phyloP scores from a whole-genome alignment of 2,113 vertebrate species.

The Spea multiplicata region DNA sequence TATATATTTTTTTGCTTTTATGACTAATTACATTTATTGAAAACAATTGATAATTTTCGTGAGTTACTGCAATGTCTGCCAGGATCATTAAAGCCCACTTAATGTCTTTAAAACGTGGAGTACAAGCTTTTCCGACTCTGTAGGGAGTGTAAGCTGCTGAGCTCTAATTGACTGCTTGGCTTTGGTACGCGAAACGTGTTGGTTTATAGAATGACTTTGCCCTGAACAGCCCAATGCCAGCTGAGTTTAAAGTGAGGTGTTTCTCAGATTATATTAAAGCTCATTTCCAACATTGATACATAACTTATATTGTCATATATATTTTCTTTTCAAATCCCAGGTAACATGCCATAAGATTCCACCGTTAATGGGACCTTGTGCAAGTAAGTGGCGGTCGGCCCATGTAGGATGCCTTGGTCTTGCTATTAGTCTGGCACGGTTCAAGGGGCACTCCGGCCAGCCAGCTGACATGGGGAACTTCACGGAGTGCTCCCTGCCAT shows the following conservation, averaged over 20 bases:
- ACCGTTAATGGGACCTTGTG: too few relatives aligned
- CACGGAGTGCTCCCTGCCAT: too few relatives aligned
- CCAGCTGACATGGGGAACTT: too few relatives aligned
- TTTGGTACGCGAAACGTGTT: not conserved
- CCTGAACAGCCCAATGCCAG: not conserved
- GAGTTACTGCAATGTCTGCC: not conserved
- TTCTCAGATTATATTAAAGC: not conserved
- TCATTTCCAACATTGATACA: not conserved
- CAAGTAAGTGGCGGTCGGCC: too few relatives aligned
- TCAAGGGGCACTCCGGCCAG: too few relatives aligned
- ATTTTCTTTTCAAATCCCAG: too few relatives aligned
- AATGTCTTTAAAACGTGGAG: constrained; percentile 7
- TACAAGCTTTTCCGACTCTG: constrained; percentile 18
- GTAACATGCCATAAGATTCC: too few relatives aligned
- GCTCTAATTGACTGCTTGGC: constrained; percentile 35
- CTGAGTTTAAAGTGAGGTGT: not conserved
- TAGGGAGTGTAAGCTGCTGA: not conserved
- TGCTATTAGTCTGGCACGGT: too few relatives aligned
- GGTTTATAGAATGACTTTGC: not conserved
- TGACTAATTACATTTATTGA: constrained; percentile 14
- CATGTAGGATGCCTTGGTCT: too few relatives aligned
- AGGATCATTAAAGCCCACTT: constrained; percentile 9
- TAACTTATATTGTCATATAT: too few relatives aligned
- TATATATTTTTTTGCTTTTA: not conserved
- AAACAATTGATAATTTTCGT: not conserved